These are phyloP conservation scores for Meandrina meandrites DNA, from an alignment of 92 coral and sea anemone species.

Conservation along the genomic window DNA sequence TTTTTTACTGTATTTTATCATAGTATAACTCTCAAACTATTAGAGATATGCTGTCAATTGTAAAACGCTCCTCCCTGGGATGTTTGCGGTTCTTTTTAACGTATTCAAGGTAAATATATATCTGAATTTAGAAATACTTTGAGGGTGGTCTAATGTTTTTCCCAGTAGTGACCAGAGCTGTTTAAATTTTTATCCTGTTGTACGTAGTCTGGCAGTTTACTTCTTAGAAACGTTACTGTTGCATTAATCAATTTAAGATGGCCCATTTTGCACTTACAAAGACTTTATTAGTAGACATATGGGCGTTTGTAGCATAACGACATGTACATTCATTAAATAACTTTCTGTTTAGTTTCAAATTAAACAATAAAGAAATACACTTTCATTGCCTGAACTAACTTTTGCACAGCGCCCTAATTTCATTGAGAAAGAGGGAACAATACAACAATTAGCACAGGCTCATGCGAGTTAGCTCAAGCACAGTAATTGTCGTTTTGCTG, in stretches of 20 bases:
- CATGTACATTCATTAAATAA: not conserved
- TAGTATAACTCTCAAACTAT: not conserved
- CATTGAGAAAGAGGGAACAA: no score
- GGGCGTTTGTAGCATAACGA: not conserved
- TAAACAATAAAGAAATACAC: no score
- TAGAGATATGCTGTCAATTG: not conserved
- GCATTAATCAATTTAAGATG: not conserved
- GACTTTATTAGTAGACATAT: not conserved
- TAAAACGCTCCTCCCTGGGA: not conserved
- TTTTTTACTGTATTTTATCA: no score
- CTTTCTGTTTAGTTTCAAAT: not conserved
- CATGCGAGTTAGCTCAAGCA: no score
- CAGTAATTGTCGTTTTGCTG: no score
- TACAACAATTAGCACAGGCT: no score
- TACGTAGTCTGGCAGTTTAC: no score
- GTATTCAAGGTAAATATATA: not conserved
- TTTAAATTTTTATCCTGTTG: no score
- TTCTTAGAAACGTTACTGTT: no score
- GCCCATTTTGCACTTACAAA: not conserved
- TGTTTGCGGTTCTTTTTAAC: not conserved
- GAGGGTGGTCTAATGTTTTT: not conserved
- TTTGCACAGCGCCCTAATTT: no score
- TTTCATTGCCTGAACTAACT: no score
- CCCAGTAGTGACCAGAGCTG: no score
- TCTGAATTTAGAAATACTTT: not conserved